These are phyloP conservation scores for Drosophila chauvacae DNA, from an alignment of 1,140 invertebrate genomes.

Conservation along the genomic window DNA sequence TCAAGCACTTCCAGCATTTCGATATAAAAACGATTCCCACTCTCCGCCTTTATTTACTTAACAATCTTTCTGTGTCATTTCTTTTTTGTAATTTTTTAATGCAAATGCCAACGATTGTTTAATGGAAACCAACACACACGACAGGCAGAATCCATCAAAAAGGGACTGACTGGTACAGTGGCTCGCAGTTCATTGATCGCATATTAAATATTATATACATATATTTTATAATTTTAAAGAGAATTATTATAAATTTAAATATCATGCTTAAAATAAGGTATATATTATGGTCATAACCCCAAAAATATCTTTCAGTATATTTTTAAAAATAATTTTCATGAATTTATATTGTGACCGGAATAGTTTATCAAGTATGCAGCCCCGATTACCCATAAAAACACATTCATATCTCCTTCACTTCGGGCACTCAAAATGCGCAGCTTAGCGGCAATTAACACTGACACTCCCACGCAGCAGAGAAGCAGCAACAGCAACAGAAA, in stretches of 20 bases:
- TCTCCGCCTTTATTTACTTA: constrained; percentile 14
- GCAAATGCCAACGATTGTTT: constrained; percentile 38
- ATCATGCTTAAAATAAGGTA: too few relatives aligned
- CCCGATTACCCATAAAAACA: constrained; percentile 55
- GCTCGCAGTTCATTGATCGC: background rate
- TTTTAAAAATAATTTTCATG: too few relatives aligned
- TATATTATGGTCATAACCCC: too few relatives aligned
- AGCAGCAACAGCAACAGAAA: constrained; percentile 16
- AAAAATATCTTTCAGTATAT: too few relatives aligned
- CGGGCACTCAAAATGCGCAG: constrained; percentile 60
- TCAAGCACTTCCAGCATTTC: constrained; percentile 30
- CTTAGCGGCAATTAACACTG: constrained; percentile 78
- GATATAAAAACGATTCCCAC: constrained; percentile 27
- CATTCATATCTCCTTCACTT: constrained; percentile 38
- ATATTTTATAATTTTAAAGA: background rate
- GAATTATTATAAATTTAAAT: too few relatives aligned
- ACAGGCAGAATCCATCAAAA: constrained; percentile 17
- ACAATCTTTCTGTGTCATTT: constrained; percentile 10
- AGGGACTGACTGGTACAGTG: constrained; percentile 26
- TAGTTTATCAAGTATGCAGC: constrained; percentile 45
- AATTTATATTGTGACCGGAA: constrained; percentile 8
- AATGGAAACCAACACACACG: constrained; percentile 7
- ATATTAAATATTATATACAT: background rate
- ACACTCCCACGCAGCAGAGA: constrained; percentile 68
- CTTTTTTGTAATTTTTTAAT: constrained; percentile 41